Percentiles rank a stretch among this genome's conserved stretches.
phyloP scores from a whole-genome alignment of 2,797 vertebrate species.

The Gouania willdenowi region DNA sequence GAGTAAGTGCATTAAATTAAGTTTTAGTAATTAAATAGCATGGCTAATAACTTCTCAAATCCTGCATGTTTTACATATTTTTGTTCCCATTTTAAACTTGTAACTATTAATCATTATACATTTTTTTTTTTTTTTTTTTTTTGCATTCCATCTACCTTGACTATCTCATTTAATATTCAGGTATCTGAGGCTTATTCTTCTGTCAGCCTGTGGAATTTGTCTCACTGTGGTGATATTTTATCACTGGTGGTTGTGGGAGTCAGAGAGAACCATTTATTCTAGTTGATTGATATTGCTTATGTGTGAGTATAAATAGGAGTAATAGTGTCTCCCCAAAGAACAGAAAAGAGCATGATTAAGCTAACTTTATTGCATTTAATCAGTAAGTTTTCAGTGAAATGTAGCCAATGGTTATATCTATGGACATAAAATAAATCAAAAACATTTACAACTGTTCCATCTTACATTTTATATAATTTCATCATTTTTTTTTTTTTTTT shows the following conservation, averaged over 20 bases:
- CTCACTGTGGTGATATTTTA: constrained; percentile 86
- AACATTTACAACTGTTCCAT: too few species aligned
- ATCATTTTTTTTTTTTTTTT: too few species aligned
- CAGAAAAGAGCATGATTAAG: constrained; percentile 24
- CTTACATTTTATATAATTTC: neutral
- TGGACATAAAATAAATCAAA: too few species aligned
- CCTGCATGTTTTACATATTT: too few species aligned
- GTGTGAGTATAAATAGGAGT: constrained; percentile 21
- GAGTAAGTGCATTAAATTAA: too few species aligned
- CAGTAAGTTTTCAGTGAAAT: too few species aligned
- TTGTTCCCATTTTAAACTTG: too few species aligned
- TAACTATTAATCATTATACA: too few species aligned
- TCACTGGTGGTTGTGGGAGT: constrained; percentile 73
- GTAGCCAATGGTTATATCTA: too few species aligned
- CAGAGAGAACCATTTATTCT: constrained; percentile 57
- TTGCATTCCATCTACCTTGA: neutral
- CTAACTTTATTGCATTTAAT: too few species aligned
- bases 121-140: neutral
- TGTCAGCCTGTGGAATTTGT: constrained; percentile 78
- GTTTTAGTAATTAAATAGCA: too few species aligned
- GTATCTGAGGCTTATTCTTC: constrained; percentile 84
- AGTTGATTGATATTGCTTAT: constrained; percentile 30
- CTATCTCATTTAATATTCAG: constrained; percentile 12
- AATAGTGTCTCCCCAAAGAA: constrained; percentile 25
- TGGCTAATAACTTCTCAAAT: too few species aligned